Percentiles rank a stretch among this genome's conserved stretches.
Conservation (phyloP, 2,888 invertebrate species). For the Meteorus colon region DNA sequence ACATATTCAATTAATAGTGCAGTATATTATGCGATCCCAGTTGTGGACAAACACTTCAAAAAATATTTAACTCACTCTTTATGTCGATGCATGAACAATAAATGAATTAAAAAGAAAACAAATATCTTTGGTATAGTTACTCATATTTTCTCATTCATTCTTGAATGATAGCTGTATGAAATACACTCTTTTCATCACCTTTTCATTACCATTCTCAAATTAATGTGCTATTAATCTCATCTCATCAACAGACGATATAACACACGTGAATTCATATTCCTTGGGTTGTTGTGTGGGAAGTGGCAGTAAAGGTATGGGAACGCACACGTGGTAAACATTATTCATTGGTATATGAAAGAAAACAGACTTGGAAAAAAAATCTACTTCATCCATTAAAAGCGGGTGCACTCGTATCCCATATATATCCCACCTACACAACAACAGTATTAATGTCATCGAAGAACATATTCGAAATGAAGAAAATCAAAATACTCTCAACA, state of each 20-base stretch:
- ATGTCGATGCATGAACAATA: no score
- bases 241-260: not conserved
- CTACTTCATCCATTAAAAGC: slow-evolving; percentile 44
- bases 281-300: slow-evolving; percentile 57
- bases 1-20: not conserved
- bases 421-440: not conserved
- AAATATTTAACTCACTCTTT: not conserved
- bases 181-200: not conserved
- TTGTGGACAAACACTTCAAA: not conserved
- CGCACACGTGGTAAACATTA: slow-evolving; percentile 69
- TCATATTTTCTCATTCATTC: not conserved
- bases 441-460: not conserved
- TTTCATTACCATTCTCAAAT: not conserved
- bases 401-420: not conserved
- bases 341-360: slow-evolving; percentile 59
- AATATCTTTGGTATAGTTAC: no score
- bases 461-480: not conserved
- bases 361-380: slow-evolving; percentile 40
- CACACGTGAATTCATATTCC: slow-evolving; percentile 36
- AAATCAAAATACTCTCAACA: no score
- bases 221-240: slow-evolving; percentile 44
- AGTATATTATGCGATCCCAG: not conserved
- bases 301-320: slow-evolving; percentile 69
- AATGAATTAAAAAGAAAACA: no score
- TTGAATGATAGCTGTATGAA: not conserved